Evolutionary conservation across 2,113 vertebrate genomes (phyloP).

Genomic region (Takifugu flavidus): DNA sequence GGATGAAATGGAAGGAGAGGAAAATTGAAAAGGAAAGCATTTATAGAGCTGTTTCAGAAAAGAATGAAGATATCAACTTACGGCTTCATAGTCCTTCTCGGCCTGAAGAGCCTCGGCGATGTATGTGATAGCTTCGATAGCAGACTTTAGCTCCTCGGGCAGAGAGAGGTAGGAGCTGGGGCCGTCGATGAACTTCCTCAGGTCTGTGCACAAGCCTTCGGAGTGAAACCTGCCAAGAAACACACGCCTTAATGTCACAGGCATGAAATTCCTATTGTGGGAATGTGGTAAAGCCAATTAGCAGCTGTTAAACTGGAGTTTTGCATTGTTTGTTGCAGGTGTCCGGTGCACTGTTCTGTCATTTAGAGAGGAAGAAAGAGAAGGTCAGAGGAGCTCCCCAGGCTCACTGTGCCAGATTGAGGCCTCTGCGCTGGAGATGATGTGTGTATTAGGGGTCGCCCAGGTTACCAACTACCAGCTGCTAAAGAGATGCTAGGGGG

Average conservation of each 20-base stretch:
- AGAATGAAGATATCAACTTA: constrained; percentile 50
- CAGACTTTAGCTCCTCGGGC: constrained; percentile 80
- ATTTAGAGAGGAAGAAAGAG: constrained; percentile 24
- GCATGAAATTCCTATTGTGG: not conserved
- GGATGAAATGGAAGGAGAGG: not conserved
- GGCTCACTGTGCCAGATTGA: constrained; percentile 10
- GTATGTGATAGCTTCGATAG: constrained; percentile 80
- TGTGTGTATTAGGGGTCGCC: no score
- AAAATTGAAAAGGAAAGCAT: not conserved
- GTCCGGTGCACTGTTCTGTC: constrained; percentile 18
- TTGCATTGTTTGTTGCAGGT: not conserved
- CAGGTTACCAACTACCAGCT: no score
- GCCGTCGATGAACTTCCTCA: constrained; percentile 79
- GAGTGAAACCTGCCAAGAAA: constrained; percentile 73
- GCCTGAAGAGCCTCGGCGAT: constrained; percentile 84
- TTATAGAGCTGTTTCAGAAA: not conserved
- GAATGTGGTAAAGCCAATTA: constrained; percentile 26
- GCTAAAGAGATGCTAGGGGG: no score
- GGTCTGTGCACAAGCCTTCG: constrained; percentile 73
- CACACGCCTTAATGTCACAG: not conserved
- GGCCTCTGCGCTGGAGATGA: constrained; percentile 10
- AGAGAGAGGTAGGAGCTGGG: constrained; percentile 76
- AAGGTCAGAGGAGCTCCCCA: constrained; percentile 48
- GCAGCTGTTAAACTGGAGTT: constrained; percentile 34
- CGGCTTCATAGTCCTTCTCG: constrained; percentile 82